These are phyloP conservation scores for Neoscelio sp. DNA, from an alignment of 2,888 invertebrate genomes.

Conservation along the genomic window DNA sequence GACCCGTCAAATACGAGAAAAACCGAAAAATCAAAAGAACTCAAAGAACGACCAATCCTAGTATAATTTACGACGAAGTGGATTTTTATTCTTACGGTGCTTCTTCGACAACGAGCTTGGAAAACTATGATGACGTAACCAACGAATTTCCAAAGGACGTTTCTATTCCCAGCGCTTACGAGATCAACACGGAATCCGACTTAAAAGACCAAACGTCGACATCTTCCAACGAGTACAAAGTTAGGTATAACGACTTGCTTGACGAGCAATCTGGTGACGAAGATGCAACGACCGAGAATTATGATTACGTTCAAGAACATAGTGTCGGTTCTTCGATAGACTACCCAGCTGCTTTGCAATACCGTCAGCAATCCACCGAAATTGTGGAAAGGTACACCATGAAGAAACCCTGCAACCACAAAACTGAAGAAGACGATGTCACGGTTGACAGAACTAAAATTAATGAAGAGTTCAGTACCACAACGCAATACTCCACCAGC, in stretches of 20 bases:
- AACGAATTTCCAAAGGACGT: conserved; percentile 25
- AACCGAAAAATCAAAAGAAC: conserved; percentile 2
- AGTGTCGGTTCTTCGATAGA: not conserved
- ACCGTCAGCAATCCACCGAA: conserved; percentile 17
- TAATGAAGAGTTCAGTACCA: conserved; percentile 46
- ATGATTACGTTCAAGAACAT: conserved; percentile 7
- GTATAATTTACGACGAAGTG: conserved; percentile 25
- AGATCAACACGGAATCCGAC: conserved; percentile 38
- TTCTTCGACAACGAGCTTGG: conserved; percentile 13
- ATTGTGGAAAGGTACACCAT: conserved; percentile 3
- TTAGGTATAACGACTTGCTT: conserved; percentile 5
- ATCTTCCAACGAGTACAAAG: conserved; percentile 30
- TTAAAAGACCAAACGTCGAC: not conserved
- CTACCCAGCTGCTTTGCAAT: not conserved
- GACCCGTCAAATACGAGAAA: not conserved
- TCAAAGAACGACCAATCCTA: conserved; percentile 28
- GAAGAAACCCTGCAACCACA: conserved; percentile 29
- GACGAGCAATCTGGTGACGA: not conserved
- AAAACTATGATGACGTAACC: conserved; percentile 34
- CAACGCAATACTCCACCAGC: conserved; percentile 18
- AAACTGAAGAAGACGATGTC: conserved; percentile 5
- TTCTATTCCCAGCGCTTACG: conserved; percentile 33
- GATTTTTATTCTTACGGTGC: conserved; percentile 30
- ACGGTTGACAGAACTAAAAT: conserved; percentile 29
- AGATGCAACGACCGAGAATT: conserved; percentile 1